These are phyloP conservation scores for Oxystoma pomonae DNA, from an alignment of 2,888 invertebrate genomes.

Conservation along the genomic window DNA sequence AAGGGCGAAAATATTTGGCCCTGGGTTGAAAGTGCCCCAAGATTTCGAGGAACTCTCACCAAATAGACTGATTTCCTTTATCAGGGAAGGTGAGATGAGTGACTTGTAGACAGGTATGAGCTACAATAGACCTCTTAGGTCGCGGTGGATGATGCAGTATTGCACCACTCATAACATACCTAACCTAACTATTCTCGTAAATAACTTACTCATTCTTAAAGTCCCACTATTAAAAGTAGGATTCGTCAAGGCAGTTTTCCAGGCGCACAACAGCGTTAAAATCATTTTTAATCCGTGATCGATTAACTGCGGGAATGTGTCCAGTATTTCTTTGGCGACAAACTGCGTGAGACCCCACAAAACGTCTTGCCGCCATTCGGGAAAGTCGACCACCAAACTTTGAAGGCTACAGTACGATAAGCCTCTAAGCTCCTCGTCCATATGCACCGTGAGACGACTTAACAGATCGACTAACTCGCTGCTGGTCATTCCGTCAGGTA, in stretches of 20 bases:
- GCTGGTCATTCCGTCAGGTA: slow-evolving; percentile 96
- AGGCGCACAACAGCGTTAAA: slow-evolving; percentile 84
- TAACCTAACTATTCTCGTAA: too few species aligned
- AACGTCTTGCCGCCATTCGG: slow-evolving; percentile 97
- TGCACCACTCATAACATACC: too few species aligned
- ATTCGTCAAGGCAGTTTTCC: slow-evolving; percentile 75
- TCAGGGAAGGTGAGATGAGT: too few species aligned
- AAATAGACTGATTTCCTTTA: too few species aligned
- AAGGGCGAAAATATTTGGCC: too few species aligned
- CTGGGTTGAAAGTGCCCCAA: too few species aligned
- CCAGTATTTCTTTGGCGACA: slow-evolving; percentile 86
- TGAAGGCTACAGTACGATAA: slow-evolving; percentile 93
- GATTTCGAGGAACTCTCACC: too few species aligned
- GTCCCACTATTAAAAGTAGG: slow-evolving; percentile 25
- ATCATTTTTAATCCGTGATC: slow-evolving; percentile 93
- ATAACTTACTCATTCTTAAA: slow-evolving; percentile 26
- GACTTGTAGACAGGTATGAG: too few species aligned
- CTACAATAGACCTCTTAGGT: too few species aligned
- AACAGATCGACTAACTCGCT: slow-evolving; percentile 92
- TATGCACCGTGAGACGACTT: slow-evolving; percentile 91
- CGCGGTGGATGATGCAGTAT: too few species aligned
- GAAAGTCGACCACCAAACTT: slow-evolving; percentile 92
- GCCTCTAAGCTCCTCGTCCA: slow-evolving; percentile 95
- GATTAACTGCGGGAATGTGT: slow-evolving; percentile 82
- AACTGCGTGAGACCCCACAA: slow-evolving; percentile 93